Base-by-base conservation (phyloP, 2,797 vertebrate species). In the Buceros bicornis region DNA sequence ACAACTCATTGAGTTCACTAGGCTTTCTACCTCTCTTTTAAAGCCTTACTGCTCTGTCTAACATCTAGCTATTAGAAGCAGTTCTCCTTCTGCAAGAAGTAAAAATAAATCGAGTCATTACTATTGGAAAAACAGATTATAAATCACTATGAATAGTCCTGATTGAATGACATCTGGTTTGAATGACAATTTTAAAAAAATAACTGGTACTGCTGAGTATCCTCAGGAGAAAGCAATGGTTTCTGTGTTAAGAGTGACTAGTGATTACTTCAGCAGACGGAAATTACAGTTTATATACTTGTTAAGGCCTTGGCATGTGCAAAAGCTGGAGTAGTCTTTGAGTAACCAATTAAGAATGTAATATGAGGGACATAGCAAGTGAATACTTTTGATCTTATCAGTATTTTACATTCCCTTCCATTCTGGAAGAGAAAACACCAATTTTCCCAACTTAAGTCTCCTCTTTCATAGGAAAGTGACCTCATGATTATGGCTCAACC, bases 101-200 rank as follows among this genome's bases (percentile, higher is more conserved):
- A 50, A 57, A 90, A 80, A 85, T 24, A 74, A 37, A 70, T 67
- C 6, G 43, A 72, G 43, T 60, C 8, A 47, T 76, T 89, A 13
- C 11, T 42, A 45, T 4, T 60, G 51, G 25, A 83, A 81, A 87
- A 94, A 37, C 4, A 61, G 4, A 40, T 61, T 84, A 89, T 58
- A 92, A 87, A 79, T 79, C 72, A 9, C 37, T 76, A 31, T 13
- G 10, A 82, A 71, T n/a, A 53, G 16, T 31, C n/a, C 69, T 66
- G 10, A 73, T 79, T 82, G 53, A 81, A 74, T 78, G 56, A 42
- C 28, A 82, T 70, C 64, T 92, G 21, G 26, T 78, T 92, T 74
- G 37, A 90, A 72, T 71, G 77, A 71, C 37, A 87, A 11, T 33
- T 92, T 92, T 7, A 61, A 87, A 84, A 95, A 83, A 58, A n/a